A percentile compares a stretch with the other conserved stretches of the same genome.
Conservation (phyloP, 2,797 vertebrate genomes). For the Silurus aristotelis region DNA sequence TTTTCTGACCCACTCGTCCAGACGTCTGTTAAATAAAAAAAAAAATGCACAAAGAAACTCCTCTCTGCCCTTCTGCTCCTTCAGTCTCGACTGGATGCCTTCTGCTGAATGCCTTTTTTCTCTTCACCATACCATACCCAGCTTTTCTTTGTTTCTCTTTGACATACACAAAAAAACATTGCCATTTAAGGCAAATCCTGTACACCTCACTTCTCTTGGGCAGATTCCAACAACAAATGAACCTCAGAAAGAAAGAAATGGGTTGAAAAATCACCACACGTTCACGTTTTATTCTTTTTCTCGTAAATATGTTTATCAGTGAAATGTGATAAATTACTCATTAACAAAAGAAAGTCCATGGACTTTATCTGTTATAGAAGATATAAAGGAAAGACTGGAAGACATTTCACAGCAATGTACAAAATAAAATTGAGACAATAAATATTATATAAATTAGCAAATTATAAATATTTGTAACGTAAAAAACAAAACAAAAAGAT, state of each 20-base stretch:
- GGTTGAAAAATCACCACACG: not conserved
- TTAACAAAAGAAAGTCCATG: not conserved
- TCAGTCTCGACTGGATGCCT: too few relatives aligned
- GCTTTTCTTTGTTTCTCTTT: too few relatives aligned
- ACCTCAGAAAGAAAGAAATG: not conserved
- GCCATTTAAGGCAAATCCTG: not conserved
- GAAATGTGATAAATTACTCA: not conserved
- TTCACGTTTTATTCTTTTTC: conserved; percentile 5
- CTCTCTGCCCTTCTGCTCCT: too few relatives aligned
- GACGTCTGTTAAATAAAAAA: conserved; percentile 83
- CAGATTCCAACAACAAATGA: not conserved
- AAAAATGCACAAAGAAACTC: not conserved
- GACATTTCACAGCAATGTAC: conserved; percentile 1
- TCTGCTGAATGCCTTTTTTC: too few relatives aligned
- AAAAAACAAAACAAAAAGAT: not conserved
- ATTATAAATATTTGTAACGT: conserved; percentile 16
- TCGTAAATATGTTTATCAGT: not conserved
- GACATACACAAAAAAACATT: too few relatives aligned
- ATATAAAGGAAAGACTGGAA: conserved; percentile 7
- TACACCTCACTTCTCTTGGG: too few relatives aligned
- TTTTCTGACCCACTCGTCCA: conserved; percentile 95
- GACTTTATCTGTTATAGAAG: not conserved
- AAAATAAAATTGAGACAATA: conserved; percentile 16
- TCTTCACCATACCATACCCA: too few relatives aligned
- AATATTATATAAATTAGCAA: not conserved